phyloP scores from a whole-genome alignment of 2,888 invertebrate genomes.

The Perdita meconis region DNA sequence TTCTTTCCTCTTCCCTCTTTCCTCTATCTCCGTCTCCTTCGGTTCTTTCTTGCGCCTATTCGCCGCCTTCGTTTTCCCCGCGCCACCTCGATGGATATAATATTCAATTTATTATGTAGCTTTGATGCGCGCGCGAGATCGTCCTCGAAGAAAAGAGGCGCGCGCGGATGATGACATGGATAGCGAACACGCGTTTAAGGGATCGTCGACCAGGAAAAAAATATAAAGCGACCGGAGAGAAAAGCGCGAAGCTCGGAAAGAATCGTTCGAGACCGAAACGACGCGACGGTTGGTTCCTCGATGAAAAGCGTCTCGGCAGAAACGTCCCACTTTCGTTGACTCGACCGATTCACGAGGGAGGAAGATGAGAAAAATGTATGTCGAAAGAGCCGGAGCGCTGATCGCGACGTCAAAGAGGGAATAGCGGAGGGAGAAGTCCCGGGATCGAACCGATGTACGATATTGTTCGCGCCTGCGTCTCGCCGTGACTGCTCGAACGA shows the following conservation, averaged over 20 bases:
- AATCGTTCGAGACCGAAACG: neutral
- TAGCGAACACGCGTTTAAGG: neutral
- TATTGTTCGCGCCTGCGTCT: slow-evolving; percentile 33
- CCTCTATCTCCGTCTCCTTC: slow-evolving; percentile 25
- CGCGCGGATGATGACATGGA: neutral
- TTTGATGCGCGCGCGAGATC: slow-evolving; percentile 64
- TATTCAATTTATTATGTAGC: slow-evolving; percentile 75
- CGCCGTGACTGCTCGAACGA: neutral
- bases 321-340: slow-evolving; percentile 19
- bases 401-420: slow-evolving; percentile 59
- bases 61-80: slow-evolving; percentile 9
- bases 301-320: neutral
- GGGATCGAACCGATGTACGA: slow-evolving; percentile 27
- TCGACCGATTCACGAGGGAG: slow-evolving; percentile 40
- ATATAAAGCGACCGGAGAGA: neutral
- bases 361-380: slow-evolving; percentile 37
- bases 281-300: neutral
- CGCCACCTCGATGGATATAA: slow-evolving; percentile 58
- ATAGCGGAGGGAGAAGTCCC: neutral
- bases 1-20: slow-evolving; percentile 52
- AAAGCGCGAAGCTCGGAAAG: neutral
- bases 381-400: slow-evolving; percentile 36
- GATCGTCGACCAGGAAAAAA: slow-evolving; percentile 4
- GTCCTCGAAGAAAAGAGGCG: neutral
- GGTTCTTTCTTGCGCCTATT: neutral